Base-by-base conservation (phyloP, 1,140 invertebrate species). In the Nephila pilipes region DNA sequence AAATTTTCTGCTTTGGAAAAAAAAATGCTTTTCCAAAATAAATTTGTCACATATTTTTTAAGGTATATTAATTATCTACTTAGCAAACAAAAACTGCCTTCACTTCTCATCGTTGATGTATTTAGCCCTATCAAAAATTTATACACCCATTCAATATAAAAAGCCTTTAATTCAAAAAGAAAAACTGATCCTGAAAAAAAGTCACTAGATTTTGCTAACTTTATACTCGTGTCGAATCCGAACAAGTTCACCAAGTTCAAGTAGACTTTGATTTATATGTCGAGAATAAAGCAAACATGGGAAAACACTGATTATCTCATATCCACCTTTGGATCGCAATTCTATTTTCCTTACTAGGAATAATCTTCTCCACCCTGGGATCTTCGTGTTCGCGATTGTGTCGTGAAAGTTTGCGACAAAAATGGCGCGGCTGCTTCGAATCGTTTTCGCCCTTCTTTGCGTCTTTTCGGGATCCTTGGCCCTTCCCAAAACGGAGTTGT, bases 251-350 rank as follows among this genome's bases (percentile, higher is more conserved):
- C n/a, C 38, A 79, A 89, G 87, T 89, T 89, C 87, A 58, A 55
- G 20, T 46, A 87, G 83, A 92, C 91, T 92, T 92, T 92, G 91
- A 38, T 75, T 87, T 87, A 83, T 87, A 29, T 92, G 91, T 87
- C 83, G 85, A 92, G 90, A 55, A 85, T 65, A 92, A 85, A 57
- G 38, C 81, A 92, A 92, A 92, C 80, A 92, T n/a, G 20, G 36
- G 58, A 58, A 81, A 46, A 18, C 22, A 55, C 46, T 38, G 88
- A 85, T 92, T 75, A 92, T 87, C 91, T 16, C 63, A 18, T 10
- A n/a, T 75, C 38, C 81, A 90, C 90, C 91, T 92, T 92, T 92
- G 91, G n/a, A 6, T 63, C 91, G 63, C 12, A 38, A 92, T 25
- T 90, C 32, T 25, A 75, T 83, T 63, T 16, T 46, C 46, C 29